Base-by-base conservation (phyloP, 2,888 invertebrate species). In the Trichopria drosophilae region DNA sequence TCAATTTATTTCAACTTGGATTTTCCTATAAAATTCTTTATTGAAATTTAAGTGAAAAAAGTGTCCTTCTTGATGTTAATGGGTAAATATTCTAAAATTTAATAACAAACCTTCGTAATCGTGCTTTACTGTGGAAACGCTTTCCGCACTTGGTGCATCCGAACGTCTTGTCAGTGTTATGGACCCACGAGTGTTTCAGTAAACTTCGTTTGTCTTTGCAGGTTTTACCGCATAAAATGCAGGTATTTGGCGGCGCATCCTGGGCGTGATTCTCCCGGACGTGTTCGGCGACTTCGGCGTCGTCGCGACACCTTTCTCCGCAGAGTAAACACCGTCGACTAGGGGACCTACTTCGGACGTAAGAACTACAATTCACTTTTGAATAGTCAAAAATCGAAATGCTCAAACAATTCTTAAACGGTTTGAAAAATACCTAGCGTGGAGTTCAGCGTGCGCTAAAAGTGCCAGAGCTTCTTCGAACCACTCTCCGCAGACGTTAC, bases 401-500 rank as follows among this genome's bases (percentile, higher is more conserved):
- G 10, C 28, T 26, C 28, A 39, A 12, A 19, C 23, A 19, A 29
- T 15, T 7, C n/a, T 31, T 28, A 22, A 24, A 31, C 18, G 40
- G 24, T 46, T 10, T 36, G 20, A 42, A 45, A 36, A 31, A 51
- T 66, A 72, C 68, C 85, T 78, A 31, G 88, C 85, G 73, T 90
- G 90, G 4, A 85, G 79, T 77, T 90, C 89, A 1, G 88, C 87
- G 75, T 90, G 90, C 15, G 89, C 87, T 34, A 88, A 78, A 59
- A 90, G 79, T 70, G 88, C 87, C 63, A 88, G 75, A 43, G 88
- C 87, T 77, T 87, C 88, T 31, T 83, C 80, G 72, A 88, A 90
- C 54, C 82, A 82, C 75, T 88, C 87, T 36, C 89, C 90, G 72
- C 90, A 90, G 26, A 86, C 87, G 68, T 84, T 87, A 72, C 90